These are phyloP conservation scores for Pseudachorutes palmiensis DNA, from an alignment of 1,140 invertebrate species.

Conservation along the genomic window DNA sequence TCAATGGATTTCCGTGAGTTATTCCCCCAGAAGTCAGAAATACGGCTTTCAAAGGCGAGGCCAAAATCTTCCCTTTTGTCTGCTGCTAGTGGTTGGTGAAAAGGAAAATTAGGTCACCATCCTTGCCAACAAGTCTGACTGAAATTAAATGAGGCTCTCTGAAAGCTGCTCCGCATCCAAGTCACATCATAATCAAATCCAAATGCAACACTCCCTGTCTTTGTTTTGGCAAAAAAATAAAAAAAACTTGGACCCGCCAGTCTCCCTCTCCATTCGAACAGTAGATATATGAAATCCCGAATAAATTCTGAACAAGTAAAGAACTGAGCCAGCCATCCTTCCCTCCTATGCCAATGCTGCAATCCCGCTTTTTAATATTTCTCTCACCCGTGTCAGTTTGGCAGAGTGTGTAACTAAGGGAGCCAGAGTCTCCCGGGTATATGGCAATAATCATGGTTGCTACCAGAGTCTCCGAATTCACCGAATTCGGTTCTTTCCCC, in stretches of 20 bases:
- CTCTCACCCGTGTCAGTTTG: too few relatives aligned
- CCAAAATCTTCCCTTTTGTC: too few relatives aligned
- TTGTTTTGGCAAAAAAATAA: constrained; percentile 1
- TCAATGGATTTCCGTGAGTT: too few relatives aligned
- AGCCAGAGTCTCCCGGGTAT: too few relatives aligned
- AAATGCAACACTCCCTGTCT: not conserved
- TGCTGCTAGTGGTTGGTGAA: not conserved
- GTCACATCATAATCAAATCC: not conserved
- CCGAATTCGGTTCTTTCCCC: too few relatives aligned
- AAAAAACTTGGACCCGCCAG: not conserved
- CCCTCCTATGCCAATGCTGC: too few relatives aligned
- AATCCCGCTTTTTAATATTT: too few relatives aligned
- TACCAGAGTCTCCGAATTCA: too few relatives aligned
- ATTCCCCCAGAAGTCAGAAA: not conserved
- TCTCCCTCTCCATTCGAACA: not conserved
- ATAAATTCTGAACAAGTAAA: too few relatives aligned
- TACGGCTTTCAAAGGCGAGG: too few relatives aligned
- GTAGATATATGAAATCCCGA: not conserved
- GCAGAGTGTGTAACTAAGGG: not conserved
- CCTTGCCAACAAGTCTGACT: not conserved
- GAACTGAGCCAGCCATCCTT: too few relatives aligned
- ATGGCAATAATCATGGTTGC: too few relatives aligned
- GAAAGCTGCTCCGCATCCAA: not conserved
- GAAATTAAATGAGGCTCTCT: not conserved
- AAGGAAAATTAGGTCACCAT: not conserved